These are phyloP conservation scores for Synanthedon vespiformis DNA, from an alignment of 2,888 invertebrate species.

Conservation along the genomic window DNA sequence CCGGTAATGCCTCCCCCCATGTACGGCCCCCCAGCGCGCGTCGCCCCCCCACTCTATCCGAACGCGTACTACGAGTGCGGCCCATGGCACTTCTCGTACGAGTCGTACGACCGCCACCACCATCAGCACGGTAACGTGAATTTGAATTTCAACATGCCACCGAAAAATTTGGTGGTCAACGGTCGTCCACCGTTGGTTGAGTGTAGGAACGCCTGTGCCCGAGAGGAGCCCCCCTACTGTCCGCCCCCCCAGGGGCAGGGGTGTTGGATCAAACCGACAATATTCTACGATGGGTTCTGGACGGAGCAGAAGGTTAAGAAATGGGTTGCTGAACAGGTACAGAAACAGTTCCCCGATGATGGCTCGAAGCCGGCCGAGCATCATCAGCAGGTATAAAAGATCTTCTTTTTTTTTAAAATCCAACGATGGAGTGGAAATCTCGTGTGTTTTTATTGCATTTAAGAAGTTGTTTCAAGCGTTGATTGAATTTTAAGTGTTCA, in stretches of 20 bases:
- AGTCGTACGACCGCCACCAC: constrained; percentile 37
- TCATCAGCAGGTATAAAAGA: no score
- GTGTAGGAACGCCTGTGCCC: constrained; percentile 30
- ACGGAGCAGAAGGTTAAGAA: constrained; percentile 67
- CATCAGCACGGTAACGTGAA: constrained; percentile 50
- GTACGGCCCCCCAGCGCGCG: constrained; percentile 25
- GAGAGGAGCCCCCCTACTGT: constrained; percentile 19
- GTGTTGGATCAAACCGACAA: constrained; percentile 64
- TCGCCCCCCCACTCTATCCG: constrained; percentile 28
- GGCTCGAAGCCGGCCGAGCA: constrained; percentile 13
- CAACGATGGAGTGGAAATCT: no score
- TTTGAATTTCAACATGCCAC: constrained; percentile 53
- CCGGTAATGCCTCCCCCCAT: constrained; percentile 47
- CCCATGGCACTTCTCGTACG: constrained; percentile 60
- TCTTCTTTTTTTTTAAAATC: no score
- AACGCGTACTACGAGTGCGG: constrained; percentile 49
- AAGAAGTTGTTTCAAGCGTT: no score
- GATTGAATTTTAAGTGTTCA: no score
- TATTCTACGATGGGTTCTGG: constrained; percentile 67
- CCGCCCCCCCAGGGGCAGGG: constrained; percentile 36
- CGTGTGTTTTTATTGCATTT: no score
- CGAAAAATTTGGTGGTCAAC: constrained; percentile 52
- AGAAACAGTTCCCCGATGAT: constrained; percentile 59
- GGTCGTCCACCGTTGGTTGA: constrained; percentile 32
- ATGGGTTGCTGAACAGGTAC: constrained; percentile 65